Conservation (phyloP, 2,797 vertebrate genomes). For the Sebastes jordani region DNA sequence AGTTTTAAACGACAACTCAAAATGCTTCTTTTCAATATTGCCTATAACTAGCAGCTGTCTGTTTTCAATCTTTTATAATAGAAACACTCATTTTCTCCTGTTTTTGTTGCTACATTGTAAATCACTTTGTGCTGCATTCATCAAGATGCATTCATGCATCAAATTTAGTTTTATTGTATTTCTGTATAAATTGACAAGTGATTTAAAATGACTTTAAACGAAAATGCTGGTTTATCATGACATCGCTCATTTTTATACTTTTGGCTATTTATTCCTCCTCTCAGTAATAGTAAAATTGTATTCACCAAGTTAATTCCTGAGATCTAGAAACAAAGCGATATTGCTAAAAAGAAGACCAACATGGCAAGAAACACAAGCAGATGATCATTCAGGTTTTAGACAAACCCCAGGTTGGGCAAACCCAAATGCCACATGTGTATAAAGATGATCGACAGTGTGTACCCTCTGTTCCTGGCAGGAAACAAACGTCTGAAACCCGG, state of each 20-base stretch:
- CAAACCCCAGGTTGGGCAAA: background rate
- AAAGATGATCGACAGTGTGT: constrained; percentile 1
- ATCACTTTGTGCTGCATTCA: too few species aligned
- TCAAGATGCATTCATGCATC: background rate
- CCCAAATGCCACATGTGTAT: background rate
- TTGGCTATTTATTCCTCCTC: background rate
- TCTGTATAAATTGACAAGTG: background rate
- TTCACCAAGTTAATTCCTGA: background rate
- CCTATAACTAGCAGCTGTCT: too few species aligned
- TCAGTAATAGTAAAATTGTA: background rate
- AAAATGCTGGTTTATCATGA: background rate
- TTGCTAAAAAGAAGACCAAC: background rate
- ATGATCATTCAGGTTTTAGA: background rate
- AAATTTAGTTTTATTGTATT: background rate
- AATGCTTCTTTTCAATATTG: too few species aligned
- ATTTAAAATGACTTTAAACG: background rate
- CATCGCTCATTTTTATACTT: background rate
- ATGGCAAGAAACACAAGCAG: background rate
- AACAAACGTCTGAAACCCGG: constrained; percentile 86
- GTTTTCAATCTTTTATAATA: too few species aligned
- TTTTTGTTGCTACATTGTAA: too few species aligned
- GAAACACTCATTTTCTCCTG: too few species aligned
- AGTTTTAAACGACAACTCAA: too few species aligned
- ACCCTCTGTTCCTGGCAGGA: constrained; percentile 87
- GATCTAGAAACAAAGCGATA: background rate